These are phyloP conservation scores for Lithophane socia DNA, from an alignment of 2,888 invertebrate genomes.

Conservation along the genomic window DNA sequence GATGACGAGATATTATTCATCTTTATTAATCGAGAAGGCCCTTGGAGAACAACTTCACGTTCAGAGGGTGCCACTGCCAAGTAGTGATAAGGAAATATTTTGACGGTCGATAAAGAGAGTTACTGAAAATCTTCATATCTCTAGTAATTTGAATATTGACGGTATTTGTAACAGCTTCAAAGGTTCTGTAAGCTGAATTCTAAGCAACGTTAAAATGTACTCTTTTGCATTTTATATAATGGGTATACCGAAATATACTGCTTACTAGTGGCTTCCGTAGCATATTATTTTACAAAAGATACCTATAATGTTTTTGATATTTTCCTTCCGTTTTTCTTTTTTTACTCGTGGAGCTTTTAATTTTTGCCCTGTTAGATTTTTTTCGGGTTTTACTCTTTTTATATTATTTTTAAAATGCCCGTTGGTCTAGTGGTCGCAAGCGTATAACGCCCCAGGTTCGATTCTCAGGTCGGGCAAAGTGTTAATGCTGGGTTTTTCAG, in stretches of 20 bases:
- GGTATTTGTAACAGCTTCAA: not conserved
- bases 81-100: not conserved
- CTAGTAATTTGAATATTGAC: not conserved
- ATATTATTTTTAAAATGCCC: not conserved
- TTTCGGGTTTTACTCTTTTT: not conserved
- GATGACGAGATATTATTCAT: not conserved
- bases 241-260: too few species aligned
- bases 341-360: not conserved
- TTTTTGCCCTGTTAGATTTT: not conserved
- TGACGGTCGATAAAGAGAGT: not conserved
- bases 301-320: too few species aligned
- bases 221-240: too few species aligned
- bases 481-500: too few species aligned
- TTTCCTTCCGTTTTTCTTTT: not conserved
- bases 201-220: too few species aligned
- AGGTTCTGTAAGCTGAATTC: not conserved
- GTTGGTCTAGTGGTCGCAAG: too few species aligned
- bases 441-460: too few species aligned
- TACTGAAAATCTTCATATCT: not conserved
- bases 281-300: not conserved
- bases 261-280: not conserved
- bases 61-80: not conserved
- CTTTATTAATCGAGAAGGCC: not conserved
- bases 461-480: too few species aligned
- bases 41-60: not conserved